Conservation (phyloP, 1,140 invertebrate genomes). For the Phymastichus coffea region DNA sequence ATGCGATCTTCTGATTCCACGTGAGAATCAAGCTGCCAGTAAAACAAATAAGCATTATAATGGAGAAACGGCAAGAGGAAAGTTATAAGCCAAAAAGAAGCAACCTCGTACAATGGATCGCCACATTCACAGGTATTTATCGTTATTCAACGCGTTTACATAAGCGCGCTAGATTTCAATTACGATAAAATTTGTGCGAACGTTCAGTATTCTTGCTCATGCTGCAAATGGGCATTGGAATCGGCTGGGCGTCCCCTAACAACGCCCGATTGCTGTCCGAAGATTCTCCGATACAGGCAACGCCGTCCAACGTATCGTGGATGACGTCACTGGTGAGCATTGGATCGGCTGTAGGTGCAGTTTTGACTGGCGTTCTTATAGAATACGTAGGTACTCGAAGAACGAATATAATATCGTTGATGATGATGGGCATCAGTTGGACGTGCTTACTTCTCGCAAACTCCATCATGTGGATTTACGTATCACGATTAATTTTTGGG, state of each 20-base stretch:
- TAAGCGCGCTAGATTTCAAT: too few species aligned
- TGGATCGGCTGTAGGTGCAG: conserved; percentile 41
- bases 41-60: too few species aligned
- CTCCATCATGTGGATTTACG: conserved; percentile 56
- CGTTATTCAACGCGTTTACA: too few species aligned
- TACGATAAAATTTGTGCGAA: too few species aligned
- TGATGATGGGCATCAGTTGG: conserved; percentile 65
- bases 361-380: conserved; percentile 37
- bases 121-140: too few species aligned
- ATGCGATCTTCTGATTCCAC: too few species aligned
- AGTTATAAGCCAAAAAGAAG: too few species aligned
- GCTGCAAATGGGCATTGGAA: conserved; percentile 37
- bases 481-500: conserved; percentile 48
- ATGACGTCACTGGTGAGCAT: conserved; percentile 60
- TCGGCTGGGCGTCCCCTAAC: conserved; percentile 62
- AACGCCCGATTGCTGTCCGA: conserved; percentile 51
- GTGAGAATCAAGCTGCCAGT: too few species aligned
- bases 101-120: too few species aligned
- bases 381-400: conserved; percentile 65
- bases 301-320: conserved; percentile 64
- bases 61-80: too few species aligned
- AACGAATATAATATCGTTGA: conserved; percentile 60
- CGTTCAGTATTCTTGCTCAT: conserved; percentile 40
- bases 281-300: conserved; percentile 56
- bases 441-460: conserved; percentile 59